A percentile compares a stretch with the other conserved stretches of the same genome.
Evolutionary conservation across 2,797 vertebrate species (phyloP).

Genomic region (Megaceryle alcyon): DNA sequence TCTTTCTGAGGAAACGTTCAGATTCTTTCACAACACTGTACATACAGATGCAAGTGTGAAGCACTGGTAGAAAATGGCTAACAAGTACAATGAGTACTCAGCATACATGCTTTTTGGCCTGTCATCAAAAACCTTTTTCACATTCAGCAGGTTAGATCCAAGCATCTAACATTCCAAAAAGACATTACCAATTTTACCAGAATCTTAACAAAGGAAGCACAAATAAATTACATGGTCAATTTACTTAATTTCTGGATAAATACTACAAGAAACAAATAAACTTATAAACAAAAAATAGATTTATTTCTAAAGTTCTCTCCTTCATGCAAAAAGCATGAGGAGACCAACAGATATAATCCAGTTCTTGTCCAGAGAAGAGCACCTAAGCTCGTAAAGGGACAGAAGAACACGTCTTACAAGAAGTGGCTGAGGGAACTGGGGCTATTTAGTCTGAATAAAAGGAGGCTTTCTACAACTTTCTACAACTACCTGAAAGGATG

Average conservation of each 20-base stretch:
- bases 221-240: background rate
- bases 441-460: too few species aligned
- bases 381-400: too few species aligned
- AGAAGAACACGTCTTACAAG: too few species aligned
- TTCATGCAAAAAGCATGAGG: background rate
- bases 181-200: background rate
- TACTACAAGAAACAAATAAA: background rate
- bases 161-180: background rate
- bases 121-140: background rate
- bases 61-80: background rate
- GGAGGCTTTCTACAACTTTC: too few species aligned
- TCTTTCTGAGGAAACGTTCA: background rate
- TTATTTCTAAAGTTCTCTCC: background rate
- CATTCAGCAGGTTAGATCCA: background rate
- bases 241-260: background rate
- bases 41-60: background rate
- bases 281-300: background rate
- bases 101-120: background rate
- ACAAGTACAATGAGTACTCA: background rate
- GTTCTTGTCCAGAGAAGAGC: too few species aligned
- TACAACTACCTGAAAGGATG: too few species aligned
- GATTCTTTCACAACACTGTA: background rate
- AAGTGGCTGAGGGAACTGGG: too few species aligned
- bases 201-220: background rate
- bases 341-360: background rate